Evolutionary conservation across 1,140 invertebrate genomes (phyloP), one percentile per base, ranked within the genome.

Genomic region (Conus betulinus): DNA sequence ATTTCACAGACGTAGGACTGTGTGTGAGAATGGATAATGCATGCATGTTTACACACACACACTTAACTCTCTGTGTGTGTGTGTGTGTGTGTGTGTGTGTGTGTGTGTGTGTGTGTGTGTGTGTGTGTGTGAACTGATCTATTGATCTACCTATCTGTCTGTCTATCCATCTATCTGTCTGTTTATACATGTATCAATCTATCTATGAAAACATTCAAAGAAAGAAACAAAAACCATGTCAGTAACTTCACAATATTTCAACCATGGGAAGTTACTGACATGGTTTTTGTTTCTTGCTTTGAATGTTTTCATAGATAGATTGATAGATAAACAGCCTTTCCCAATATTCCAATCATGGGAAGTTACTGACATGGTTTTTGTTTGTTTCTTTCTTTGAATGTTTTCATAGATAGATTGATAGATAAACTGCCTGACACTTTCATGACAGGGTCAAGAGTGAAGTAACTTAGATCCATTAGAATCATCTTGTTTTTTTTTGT

Each of bases 61-160:
- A 63, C 17, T 25, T 74, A n/a, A 20, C 7, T 74, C 7, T 74
- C 1, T 74, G 71, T 74, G 71, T 74, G n/a, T 74, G n/a, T 74
- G n/a, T 74, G n/a, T 74, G 71, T 74, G 71, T 74, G 20, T 25
- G 71, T 74, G 71, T 74, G n/a, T 74, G 15, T 23, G 15, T 23
- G 17, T 74, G 17, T 74, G n/a, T 74, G n/a, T 74, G n/a, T 74
- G n/a, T 74, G n/a, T 74, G n/a, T 74, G 71, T 74, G 71, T 74
- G 60, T 74, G n/a, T 74, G 71, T 74, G 71, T 74, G 4, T n/a
- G 3, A 20, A 23, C n/a, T 13, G 13, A 23, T 74, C 13, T 1
- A 74, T 74, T 13, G 7, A 25, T 74, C 7, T 25, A 74, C 23
- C 13, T n/a, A 23, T 74, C 13, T 74, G 71, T 74, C 7, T 8